Evolutionary conservation across 2,113 vertebrate genomes (phyloP).

Genomic region (Agelaius phoeniceus): DNA sequence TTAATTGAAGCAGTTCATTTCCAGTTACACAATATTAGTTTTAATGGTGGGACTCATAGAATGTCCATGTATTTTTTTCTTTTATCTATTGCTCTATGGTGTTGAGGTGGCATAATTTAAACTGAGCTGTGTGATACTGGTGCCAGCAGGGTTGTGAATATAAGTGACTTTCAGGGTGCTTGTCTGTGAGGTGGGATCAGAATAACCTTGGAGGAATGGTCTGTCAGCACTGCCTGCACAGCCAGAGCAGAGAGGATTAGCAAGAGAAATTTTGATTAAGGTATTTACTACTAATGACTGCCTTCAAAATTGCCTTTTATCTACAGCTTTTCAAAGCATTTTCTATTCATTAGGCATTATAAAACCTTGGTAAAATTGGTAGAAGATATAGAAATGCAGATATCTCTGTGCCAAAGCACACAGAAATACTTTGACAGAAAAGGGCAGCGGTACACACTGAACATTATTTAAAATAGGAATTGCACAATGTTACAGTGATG

Average conservation of each 20-base stretch:
- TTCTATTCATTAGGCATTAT: slow-evolving; percentile 38
- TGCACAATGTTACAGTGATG: not conserved
- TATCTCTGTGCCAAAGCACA: slow-evolving; percentile 15
- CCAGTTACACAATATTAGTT: slow-evolving; percentile 51
- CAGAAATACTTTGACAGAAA: slow-evolving; percentile 15
- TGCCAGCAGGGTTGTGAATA: not conserved
- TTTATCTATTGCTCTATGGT: not conserved
- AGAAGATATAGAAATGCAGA: slow-evolving; percentile 35
- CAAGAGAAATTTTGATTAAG: slow-evolving; percentile 51
- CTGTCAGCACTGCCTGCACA: slow-evolving; percentile 24
- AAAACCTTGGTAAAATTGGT: slow-evolving; percentile 28
- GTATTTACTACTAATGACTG: slow-evolving; percentile 59
- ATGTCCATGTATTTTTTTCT: not conserved
- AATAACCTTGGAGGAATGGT: slow-evolving; percentile 43
- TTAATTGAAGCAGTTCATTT: slow-evolving; percentile 50
- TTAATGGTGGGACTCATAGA: not conserved
- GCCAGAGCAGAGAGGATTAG: slow-evolving; percentile 39
- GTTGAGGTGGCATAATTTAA: not conserved
- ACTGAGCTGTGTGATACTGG: not conserved
- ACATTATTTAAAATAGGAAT: not conserved
- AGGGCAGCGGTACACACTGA: not conserved
- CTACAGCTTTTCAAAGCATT: slow-evolving; percentile 43
- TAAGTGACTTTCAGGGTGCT: not conserved
- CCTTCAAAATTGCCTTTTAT: slow-evolving; percentile 56
- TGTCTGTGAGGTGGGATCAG: not conserved